Evolutionary conservation across 2,888 invertebrate genomes (phyloP).

Genomic region (Agonopterix arenella): DNA sequence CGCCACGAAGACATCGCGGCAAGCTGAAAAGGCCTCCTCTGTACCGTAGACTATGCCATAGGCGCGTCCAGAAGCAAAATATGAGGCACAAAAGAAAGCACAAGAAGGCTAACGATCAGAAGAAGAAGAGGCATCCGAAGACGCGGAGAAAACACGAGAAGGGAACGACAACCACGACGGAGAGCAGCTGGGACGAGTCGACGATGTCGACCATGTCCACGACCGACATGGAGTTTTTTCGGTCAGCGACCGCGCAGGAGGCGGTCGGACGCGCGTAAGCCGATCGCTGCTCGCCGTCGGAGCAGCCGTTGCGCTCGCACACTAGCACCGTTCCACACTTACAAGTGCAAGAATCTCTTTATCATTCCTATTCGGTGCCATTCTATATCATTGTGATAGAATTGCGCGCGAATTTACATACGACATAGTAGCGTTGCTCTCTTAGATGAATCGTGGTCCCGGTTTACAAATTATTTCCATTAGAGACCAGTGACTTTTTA

Average conservation of each 20-base stretch:
- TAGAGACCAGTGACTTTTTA: slow-evolving; percentile 23
- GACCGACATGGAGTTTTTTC: slow-evolving; percentile 75
- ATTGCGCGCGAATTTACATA: slow-evolving; percentile 22
- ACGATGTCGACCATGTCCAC: slow-evolving; percentile 71
- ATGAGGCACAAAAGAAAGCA: slow-evolving; percentile 63
- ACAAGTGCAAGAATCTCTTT: slow-evolving; percentile 56
- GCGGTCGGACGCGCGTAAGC: slow-evolving; percentile 71
- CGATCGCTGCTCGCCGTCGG: slow-evolving; percentile 65
- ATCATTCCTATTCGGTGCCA: slow-evolving; percentile 24
- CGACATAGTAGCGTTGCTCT: slow-evolving; percentile 47
- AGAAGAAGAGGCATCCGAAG: slow-evolving; percentile 75
- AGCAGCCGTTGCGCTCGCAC: slow-evolving; percentile 71
- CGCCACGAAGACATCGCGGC: slow-evolving; percentile 57
- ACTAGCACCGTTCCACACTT: slow-evolving; percentile 71
- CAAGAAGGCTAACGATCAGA: slow-evolving; percentile 67
- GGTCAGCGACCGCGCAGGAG: slow-evolving; percentile 75
- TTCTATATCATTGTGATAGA: slow-evolving; percentile 17
- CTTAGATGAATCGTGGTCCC: slow-evolving; percentile 33
- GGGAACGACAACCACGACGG: slow-evolving; percentile 66
- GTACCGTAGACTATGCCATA: slow-evolving; percentile 63
- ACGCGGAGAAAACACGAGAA: slow-evolving; percentile 70
- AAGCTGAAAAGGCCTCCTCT: slow-evolving; percentile 64
- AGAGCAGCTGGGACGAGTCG: slow-evolving; percentile 68
- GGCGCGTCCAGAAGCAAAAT: slow-evolving; percentile 66
- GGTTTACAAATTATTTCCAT: slow-evolving; percentile 17